phyloP scores from a whole-genome alignment of 2,113 vertebrate genomes.

The Oriolus oriolus region DNA sequence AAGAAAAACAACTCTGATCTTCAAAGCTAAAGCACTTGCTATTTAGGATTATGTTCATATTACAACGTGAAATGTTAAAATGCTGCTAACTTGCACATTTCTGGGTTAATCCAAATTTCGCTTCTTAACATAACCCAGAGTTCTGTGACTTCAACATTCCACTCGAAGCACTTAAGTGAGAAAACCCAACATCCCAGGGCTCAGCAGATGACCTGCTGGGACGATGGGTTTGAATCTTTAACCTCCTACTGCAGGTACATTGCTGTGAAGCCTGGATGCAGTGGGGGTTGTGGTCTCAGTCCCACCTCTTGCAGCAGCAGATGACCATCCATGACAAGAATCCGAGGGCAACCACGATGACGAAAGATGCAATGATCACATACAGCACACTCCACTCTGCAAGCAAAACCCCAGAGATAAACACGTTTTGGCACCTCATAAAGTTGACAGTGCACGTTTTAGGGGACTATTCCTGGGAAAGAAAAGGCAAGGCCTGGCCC shows the following conservation, averaged over 20 bases:
- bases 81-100: not conserved
- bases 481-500: not conserved
- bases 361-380: constrained; percentile 90
- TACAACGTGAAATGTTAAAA: not conserved
- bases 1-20: not conserved
- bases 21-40: not conserved
- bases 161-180: not conserved
- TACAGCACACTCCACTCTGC: constrained; percentile 98
- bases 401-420: constrained; percentile 25
- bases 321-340: constrained; percentile 86
- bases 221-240: not conserved
- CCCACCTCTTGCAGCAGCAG: constrained; percentile 92
- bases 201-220: not conserved
- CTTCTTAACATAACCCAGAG: not conserved
- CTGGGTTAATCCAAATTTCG: not conserved
- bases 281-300: not conserved
- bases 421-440: not conserved
- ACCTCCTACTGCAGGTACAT: not conserved
- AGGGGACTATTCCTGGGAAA: not conserved
- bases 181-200: not conserved
- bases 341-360: constrained; percentile 88
- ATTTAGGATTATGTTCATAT: not conserved
- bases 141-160: not conserved
- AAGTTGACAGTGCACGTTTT: not conserved
- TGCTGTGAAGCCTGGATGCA: not conserved